Percentiles rank a stretch among this genome's conserved stretches.
Conservation (phyloP, 2,113 vertebrate genomes). For the Equus quagga region DNA sequence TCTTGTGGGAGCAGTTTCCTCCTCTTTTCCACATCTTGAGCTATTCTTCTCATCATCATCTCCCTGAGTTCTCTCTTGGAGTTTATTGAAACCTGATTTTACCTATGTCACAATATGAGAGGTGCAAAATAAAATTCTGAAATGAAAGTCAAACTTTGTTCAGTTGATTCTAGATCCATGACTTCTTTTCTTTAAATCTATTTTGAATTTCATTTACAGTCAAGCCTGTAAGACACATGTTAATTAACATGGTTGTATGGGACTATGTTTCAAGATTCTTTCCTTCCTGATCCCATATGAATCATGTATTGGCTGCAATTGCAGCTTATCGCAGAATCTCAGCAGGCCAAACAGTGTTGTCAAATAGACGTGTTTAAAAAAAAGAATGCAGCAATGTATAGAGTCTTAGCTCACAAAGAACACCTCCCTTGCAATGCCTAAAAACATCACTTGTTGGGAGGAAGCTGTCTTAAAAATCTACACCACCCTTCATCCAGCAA, state of each 20-base stretch:
- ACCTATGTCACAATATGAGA: background rate
- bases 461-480: background rate
- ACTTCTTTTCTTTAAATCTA: slow-evolving; percentile 21
- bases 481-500: background rate
- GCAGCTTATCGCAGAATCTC: background rate
- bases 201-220: slow-evolving; percentile 46
- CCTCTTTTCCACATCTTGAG: background rate
- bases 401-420: background rate
- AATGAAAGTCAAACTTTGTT: background rate
- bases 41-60: background rate
- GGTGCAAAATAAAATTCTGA: background rate
- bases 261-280: background rate
- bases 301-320: background rate
- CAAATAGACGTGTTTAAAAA: background rate
- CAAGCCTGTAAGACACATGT: background rate
- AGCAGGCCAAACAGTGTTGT: background rate
- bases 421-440: background rate
- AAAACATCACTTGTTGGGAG: background rate
- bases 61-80: background rate
- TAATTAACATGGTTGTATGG: background rate
- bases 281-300: background rate
- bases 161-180: background rate
- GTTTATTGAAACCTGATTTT: background rate
- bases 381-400: background rate
- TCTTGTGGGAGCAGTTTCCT: background rate